Conservation (phyloP, 2,797 vertebrate genomes). For the Vireo griseus region DNA sequence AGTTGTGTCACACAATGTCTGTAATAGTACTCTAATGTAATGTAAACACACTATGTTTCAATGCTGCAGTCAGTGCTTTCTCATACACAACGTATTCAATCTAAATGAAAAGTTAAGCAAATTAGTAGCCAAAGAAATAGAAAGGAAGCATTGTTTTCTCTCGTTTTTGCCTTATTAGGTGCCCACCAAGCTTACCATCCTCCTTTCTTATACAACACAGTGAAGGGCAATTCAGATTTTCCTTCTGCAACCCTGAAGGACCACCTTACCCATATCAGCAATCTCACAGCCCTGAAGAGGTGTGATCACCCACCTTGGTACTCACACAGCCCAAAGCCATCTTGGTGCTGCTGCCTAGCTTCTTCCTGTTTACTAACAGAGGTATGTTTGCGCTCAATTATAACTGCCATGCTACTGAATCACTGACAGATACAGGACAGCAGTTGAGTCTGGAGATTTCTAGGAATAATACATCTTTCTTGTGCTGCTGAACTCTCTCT, state of each 20-base stretch:
- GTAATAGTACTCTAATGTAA: background rate
- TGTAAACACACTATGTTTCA: background rate
- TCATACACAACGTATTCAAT: background rate
- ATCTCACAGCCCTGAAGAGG: background rate
- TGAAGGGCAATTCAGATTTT: background rate
- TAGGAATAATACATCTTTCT: background rate
- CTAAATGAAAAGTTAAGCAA: background rate
- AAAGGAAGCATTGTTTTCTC: background rate
- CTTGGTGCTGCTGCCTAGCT: background rate
- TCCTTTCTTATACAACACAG: background rate
- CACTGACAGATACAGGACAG: background rate
- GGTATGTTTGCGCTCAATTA: background rate
- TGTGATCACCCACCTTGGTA: background rate
- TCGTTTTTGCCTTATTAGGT: background rate
- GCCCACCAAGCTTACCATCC: background rate
- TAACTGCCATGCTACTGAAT: background rate
- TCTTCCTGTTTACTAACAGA: background rate
- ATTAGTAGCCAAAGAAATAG: background rate
- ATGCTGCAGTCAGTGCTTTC: background rate
- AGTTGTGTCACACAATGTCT: background rate
- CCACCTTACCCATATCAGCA: background rate
- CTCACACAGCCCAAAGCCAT: background rate
- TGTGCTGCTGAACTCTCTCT: background rate
- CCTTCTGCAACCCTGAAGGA: background rate
- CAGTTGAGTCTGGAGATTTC: background rate